Evolutionary conservation across 2,888 invertebrate species (phyloP), one percentile per base, ranked within the genome.

Genomic region (Ophonus ardosiacus): DNA sequence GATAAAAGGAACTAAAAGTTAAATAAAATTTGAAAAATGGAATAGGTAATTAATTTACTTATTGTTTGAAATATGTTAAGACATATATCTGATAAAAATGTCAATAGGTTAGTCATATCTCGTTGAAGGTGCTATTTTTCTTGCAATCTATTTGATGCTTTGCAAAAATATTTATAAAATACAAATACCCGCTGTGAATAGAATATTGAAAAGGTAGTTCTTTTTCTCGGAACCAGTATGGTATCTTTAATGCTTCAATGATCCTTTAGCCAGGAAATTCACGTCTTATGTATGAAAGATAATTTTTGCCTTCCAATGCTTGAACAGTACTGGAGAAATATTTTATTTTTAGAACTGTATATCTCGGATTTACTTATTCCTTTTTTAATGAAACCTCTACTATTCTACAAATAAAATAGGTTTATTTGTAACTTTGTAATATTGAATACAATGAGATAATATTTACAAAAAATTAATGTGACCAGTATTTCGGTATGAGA

Each of bases 161-260:
- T 10, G 43, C 13, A 51, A 51, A 61, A 61, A 61, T 8, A 61
- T 18, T 17, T 18, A 17, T 61, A 61, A 61, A 61, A 61, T 61
- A 61, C 17, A 61, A 61, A 61, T 18, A 61, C 18, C 8, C 17
- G 18, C 8, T 15, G 8, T 61, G 18, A 61, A 61, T 61, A 7
- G 59, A 61, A 61, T 61, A 61, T 17, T 61, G 59, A 61, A 8
- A 18, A 61, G 15, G 15, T 10, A 61, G 59, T 61, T 61, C 59
- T 61, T 61, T 61, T 51, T 61, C 59, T 61, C 18, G 18, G 7
- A 61, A 17, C 17, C 59, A 61, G 8, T 4, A 18, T 18, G 8
- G 18, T 63, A 63, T 63, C 63, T 63, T 21, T 63, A 63, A 63
- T 63, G 63, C 63, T 63, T 13, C 63, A 63, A 63, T 63, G 63